Percentiles rank a stretch among this genome's conserved stretches.
Conservation (phyloP, 2,797 vertebrate species). For the Dromococcyx pavoninus region DNA sequence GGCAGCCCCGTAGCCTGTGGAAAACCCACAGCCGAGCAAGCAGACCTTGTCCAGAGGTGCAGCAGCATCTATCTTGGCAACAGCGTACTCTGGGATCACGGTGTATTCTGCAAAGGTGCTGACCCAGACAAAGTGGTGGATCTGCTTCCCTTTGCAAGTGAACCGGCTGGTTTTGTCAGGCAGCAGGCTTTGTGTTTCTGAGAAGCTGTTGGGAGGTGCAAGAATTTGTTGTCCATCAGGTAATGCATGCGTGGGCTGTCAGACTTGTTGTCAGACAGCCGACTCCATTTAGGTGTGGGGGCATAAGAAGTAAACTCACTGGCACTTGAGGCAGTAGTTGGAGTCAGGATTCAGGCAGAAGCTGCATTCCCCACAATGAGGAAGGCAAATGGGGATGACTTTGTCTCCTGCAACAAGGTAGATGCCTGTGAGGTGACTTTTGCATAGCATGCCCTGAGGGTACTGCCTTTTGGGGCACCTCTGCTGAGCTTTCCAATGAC, state of each 20-base stretch:
- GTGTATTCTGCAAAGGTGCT: conserved; percentile 72
- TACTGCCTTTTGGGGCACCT: background rate
- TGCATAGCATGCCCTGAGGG: accelerated
- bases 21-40: conserved; percentile 78
- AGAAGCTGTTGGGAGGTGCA: no score
- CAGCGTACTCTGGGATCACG: conserved; percentile 62
- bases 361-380: conserved; percentile 72
- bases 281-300: no score
- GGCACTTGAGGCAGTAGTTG: conserved; percentile 66
- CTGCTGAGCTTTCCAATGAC: background rate
- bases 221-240: background rate
- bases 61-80: conserved; percentile 70
- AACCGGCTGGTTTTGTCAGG: no score
- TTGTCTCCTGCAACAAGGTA: conserved; percentile 68
- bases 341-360: conserved; percentile 69
- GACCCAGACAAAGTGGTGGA: no score
- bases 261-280: background rate
- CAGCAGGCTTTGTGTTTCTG: no score
- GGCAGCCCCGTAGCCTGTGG: conserved; percentile 80
- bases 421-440: background rate
- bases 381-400: conserved; percentile 68
- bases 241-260: background rate
- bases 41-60: conserved; percentile 80
- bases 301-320: conserved; percentile 52
- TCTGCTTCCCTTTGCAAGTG: no score